Evolutionary conservation across 92 coral and sea anemone species (phyloP).

Genomic region (Bergia puertoricense): DNA sequence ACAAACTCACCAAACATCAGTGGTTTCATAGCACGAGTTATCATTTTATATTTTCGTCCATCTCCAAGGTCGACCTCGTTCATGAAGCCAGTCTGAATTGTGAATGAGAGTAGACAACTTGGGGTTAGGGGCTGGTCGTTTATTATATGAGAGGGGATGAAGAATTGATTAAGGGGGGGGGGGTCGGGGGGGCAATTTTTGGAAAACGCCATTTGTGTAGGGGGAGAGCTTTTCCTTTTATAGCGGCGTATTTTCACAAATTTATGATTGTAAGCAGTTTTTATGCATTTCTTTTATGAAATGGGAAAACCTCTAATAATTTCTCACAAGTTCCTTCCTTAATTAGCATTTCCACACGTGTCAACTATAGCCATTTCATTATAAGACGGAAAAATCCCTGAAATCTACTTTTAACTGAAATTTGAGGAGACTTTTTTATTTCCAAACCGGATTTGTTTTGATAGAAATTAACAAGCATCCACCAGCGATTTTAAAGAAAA

Average conservation of each 20-base stretch:
- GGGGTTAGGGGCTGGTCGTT: background rate
- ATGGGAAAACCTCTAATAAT: background rate
- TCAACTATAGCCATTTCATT: background rate
- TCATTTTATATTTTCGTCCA: conserved; percentile 18
- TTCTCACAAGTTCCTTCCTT: no score
- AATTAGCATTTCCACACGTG: background rate
- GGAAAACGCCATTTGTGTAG: no score
- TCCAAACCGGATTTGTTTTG: background rate
- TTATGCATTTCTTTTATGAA: background rate
- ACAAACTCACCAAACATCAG: conserved; percentile 33
- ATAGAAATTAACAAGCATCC: background rate
- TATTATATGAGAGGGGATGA: no score
- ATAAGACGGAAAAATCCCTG: background rate
- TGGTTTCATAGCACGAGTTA: conserved; percentile 43
- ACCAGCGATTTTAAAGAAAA: background rate
- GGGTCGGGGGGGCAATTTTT: no score
- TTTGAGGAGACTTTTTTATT: background rate
- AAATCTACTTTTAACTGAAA: no score
- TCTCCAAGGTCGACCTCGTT: conserved; percentile 26
- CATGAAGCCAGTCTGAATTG: conserved; percentile 2
- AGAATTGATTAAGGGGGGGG: no score
- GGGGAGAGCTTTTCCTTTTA: no score
- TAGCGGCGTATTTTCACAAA: no score
- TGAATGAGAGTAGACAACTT: background rate
- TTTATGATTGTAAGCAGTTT: no score